A percentile compares a stretch with the other conserved stretches of the same genome.
phyloP scores from a whole-genome alignment of 2,113 vertebrate species.

The Callospermophilus lateralis region DNA sequence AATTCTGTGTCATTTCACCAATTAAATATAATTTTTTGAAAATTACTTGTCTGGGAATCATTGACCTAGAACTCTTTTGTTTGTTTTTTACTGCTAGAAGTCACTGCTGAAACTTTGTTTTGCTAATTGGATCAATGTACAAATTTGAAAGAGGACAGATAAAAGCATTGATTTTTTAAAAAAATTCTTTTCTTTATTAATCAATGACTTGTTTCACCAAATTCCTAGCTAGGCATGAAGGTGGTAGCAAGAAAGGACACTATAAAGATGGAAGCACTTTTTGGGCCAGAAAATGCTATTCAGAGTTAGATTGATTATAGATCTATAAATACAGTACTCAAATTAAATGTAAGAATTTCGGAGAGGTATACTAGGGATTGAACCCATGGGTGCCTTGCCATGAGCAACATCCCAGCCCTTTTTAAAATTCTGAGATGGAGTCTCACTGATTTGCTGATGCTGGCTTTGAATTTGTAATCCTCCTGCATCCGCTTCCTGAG shows the following conservation, averaged over 20 bases:
- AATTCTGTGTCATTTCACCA: not conserved
- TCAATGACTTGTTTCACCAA: not conserved
- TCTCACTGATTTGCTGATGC: not conserved
- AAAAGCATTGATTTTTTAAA: not conserved
- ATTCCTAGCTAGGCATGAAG: not conserved
- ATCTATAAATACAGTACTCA: not conserved
- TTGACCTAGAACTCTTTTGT: not conserved
- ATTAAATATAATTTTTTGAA: not conserved
- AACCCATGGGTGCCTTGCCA: not conserved
- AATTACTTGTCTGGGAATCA: not conserved
- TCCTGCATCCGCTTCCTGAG: not conserved
- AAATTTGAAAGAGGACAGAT: slow-evolving; percentile 29
- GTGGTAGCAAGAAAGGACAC: not conserved
- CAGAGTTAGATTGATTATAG: not conserved
- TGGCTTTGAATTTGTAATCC: not conserved
- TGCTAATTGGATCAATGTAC: not conserved
- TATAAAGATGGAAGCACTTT: not conserved
- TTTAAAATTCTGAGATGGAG: not conserved
- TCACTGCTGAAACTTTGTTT: not conserved
- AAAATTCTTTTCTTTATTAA: slow-evolving; percentile 14
- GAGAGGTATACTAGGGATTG: not conserved
- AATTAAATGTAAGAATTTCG: too few species aligned
- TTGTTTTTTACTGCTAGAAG: not conserved
- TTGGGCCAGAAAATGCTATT: not conserved
- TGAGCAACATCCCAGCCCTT: not conserved